phyloP scores from a whole-genome alignment of 1,140 invertebrate species.

The Helicorthomorpha holstii region DNA sequence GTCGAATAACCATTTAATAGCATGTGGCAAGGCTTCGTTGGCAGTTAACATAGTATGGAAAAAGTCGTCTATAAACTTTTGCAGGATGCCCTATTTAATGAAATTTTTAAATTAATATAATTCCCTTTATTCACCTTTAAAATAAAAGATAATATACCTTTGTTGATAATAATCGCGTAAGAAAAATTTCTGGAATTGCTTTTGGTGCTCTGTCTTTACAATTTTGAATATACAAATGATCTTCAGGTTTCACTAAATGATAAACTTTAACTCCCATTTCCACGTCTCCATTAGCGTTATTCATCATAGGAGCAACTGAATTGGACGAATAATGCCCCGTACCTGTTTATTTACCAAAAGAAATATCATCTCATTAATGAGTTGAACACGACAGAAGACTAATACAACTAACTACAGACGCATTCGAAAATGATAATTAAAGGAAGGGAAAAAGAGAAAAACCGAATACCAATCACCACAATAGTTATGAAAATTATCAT shows the following conservation, averaged over 20 bases:
- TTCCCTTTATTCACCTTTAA: not conserved
- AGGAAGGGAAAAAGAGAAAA: slow-evolving; percentile 8
- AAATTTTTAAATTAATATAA: not conserved
- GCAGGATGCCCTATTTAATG: slow-evolving; percentile 53
- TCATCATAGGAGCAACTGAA: slow-evolving; percentile 55
- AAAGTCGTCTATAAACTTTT: slow-evolving; percentile 93
- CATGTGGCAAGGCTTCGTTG: slow-evolving; percentile 72
- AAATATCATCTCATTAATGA: too few relatives aligned
- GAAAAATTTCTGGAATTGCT: slow-evolving; percentile 88
- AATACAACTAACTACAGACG: too few relatives aligned
- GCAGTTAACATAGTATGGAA: slow-evolving; percentile 73
- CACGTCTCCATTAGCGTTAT: slow-evolving; percentile 39
- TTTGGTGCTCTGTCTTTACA: slow-evolving; percentile 57
- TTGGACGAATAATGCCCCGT: slow-evolving; percentile 49
- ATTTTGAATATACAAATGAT: slow-evolving; percentile 7
- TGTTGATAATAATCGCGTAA: slow-evolving; percentile 77
- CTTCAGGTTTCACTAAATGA: slow-evolving; percentile 46
- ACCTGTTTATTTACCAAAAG: slow-evolving; percentile 37
- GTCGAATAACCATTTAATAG: slow-evolving; percentile 91
- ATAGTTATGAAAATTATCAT: too few relatives aligned
- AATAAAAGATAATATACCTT: slow-evolving; percentile 29
- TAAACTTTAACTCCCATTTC: slow-evolving; percentile 49
- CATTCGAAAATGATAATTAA: too few relatives aligned
- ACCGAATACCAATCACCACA: not conserved
- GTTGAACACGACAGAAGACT: too few relatives aligned